These are phyloP conservation scores for Thalassaphorura encarpata DNA, from an alignment of 1,140 invertebrate genomes.

Conservation along the genomic window DNA sequence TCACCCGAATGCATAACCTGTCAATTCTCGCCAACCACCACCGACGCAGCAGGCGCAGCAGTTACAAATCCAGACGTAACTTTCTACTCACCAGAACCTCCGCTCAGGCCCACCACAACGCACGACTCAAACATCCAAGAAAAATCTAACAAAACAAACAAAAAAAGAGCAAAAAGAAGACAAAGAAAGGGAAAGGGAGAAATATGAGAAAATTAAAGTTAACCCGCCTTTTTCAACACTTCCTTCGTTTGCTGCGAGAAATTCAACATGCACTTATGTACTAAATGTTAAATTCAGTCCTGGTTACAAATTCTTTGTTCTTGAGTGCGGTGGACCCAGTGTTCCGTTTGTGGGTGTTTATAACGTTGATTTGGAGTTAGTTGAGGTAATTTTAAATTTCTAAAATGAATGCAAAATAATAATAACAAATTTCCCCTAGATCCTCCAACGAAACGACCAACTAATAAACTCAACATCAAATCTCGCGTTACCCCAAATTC, in stretches of 20 bases:
- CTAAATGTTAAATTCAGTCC: conserved; percentile 57
- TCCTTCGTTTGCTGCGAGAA: conserved; percentile 10
- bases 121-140: no score
- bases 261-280: conserved; percentile 30
- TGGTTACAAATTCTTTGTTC: conserved; percentile 55
- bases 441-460: conserved; percentile 39
- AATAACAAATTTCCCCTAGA: conserved; percentile 13
- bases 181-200: no score
- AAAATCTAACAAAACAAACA: no score
- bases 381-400: conserved; percentile 35
- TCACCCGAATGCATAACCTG: conserved; percentile 30
- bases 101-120: no score
- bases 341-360: conserved; percentile 64
- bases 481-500: conserved; percentile 68
- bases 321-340: conserved; percentile 76
- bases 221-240: no score
- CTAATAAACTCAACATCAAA: conserved; percentile 53
- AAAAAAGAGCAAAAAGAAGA: no score
- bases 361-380: conserved; percentile 37
- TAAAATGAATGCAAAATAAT: neutral
- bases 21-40: no score
- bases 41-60: no score
- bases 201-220: no score
- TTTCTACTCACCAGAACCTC: no score
- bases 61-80: no score